Evolutionary conservation across 2,797 vertebrate genomes (phyloP).

Genomic region (Echiichthys vipera): DNA sequence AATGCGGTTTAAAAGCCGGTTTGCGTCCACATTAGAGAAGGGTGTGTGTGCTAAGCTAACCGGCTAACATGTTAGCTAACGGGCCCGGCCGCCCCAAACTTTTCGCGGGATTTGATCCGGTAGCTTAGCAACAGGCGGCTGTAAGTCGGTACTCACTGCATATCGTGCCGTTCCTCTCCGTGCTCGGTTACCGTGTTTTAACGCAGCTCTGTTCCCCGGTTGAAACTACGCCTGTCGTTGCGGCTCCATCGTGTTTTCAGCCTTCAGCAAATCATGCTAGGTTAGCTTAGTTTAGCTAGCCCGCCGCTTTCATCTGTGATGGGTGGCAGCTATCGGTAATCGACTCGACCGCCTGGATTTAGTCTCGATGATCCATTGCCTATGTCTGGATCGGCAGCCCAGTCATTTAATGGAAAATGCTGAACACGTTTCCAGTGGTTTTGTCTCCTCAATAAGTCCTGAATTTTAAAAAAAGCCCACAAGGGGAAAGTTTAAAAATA

Average conservation of each 20-base stretch:
- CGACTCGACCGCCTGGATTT: conserved; percentile 34
- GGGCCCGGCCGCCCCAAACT: conserved; percentile 41
- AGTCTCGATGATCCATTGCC: not conserved
- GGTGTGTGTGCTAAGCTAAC: conserved; percentile 26
- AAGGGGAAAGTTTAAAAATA: too few species aligned
- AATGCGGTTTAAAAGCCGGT: not conserved
- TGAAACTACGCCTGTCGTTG: conserved; percentile 19
- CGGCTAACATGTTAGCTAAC: conserved; percentile 41
- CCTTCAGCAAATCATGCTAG: conserved; percentile 15
- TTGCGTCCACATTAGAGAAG: not conserved
- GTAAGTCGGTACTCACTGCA: conserved; percentile 74
- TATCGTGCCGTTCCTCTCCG: conserved; percentile 42
- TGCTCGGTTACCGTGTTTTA: conserved; percentile 8
- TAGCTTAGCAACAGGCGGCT: accelerated
- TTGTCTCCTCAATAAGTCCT: too few species aligned
- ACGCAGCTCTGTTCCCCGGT: not conserved
- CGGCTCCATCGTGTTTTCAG: conserved; percentile 51
- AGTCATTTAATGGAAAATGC: too few species aligned
- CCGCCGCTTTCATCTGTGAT: conserved; percentile 25
- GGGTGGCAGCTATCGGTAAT: conserved; percentile 17
- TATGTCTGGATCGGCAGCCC: not conserved
- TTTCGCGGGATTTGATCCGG: conserved; percentile 48
- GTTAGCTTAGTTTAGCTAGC: conserved; percentile 19
- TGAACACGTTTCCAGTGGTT: too few species aligned
- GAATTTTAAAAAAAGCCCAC: too few species aligned